Evolutionary conservation across 2,888 invertebrate species (phyloP).

Genomic region (Ametastegia equiseti): DNA sequence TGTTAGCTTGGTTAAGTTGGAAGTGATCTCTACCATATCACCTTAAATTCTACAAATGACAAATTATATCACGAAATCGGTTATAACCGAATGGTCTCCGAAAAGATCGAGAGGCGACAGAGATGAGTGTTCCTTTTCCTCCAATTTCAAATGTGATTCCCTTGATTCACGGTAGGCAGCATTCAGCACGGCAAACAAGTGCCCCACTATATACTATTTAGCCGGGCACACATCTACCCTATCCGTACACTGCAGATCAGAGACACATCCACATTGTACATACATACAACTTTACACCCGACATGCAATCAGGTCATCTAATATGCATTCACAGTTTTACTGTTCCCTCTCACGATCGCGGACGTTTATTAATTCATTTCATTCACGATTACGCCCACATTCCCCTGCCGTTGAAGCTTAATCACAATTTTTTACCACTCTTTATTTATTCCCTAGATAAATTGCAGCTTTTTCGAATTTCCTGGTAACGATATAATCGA

Average conservation of each 20-base stretch:
- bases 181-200: conserved; percentile 26
- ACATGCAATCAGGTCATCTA: conserved; percentile 40
- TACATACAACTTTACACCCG: not conserved
- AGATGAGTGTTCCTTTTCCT: not conserved
- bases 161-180: conserved; percentile 13
- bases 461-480: not conserved
- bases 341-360: conserved; percentile 31
- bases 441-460: too few species aligned
- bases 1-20: too few species aligned
- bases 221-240: not conserved
- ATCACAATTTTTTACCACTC: not conserved
- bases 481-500: not conserved
- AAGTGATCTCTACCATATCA: too few species aligned
- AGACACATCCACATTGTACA: not conserved
- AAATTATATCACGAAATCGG: too few species aligned
- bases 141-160: not conserved
- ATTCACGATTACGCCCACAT: conserved; percentile 18
- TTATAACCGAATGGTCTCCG: not conserved
- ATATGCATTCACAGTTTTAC: conserved; percentile 43
- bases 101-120: not conserved
- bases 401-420: not conserved
- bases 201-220: conserved; percentile 7
- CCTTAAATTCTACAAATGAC: too few species aligned
- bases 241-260: too few species aligned
- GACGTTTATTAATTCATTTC: conserved; percentile 44